phyloP scores from a whole-genome alignment of 37 sponge, comb jelly and placozoan species.

The Beroe forskalii region DNA sequence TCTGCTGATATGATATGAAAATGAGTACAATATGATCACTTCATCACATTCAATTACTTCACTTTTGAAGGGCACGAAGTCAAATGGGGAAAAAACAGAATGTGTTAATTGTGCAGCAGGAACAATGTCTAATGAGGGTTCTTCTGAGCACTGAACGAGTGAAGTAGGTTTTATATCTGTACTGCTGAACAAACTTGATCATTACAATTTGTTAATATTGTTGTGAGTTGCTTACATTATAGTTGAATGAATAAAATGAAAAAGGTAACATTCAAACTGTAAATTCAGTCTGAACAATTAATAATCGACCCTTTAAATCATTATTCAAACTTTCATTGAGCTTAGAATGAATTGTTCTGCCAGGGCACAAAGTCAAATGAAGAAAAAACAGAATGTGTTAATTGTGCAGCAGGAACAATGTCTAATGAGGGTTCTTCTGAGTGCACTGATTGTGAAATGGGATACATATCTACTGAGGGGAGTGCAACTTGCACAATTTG shows the following conservation, averaged over 20 bases:
- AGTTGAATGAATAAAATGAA: no score
- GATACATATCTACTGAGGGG: not conserved
- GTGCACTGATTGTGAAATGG: not conserved
- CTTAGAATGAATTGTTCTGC: no score
- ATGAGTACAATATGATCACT: no score
- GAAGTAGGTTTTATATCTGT: not conserved
- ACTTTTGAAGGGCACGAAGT: not conserved
- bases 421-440: not conserved
- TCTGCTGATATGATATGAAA: no score
- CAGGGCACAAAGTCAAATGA: not conserved
- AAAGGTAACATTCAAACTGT: no score
- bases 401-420: not conserved
- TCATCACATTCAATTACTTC: no score
- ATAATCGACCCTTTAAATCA: no score
- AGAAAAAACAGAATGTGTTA: not conserved
- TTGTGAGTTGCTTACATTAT: not conserved
- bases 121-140: not conserved
- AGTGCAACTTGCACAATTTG: not conserved
- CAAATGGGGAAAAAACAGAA: not conserved
- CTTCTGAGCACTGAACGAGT: not conserved
- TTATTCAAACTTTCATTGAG: no score
- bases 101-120: not conserved
- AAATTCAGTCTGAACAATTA: no score
- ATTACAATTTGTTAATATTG: not conserved
- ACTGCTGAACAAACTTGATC: not conserved